Percentiles rank a stretch among this genome's conserved stretches.
Conservation (phyloP, 1,140 invertebrate genomes). For the Prorops nasuta region DNA sequence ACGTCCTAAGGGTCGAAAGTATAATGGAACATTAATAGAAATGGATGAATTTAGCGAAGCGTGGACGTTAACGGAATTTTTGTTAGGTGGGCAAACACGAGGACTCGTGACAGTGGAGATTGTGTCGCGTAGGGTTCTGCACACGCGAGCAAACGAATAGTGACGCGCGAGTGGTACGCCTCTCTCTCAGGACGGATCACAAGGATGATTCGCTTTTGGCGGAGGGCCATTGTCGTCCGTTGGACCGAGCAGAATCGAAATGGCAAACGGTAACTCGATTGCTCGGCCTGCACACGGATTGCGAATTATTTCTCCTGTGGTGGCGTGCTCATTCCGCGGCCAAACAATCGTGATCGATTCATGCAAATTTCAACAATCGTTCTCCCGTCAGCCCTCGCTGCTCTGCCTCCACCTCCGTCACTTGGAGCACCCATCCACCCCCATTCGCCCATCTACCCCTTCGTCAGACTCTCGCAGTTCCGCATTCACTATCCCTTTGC, state of each 20-base stretch:
- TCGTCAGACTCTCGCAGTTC: slow-evolving; percentile 15
- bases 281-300: slow-evolving; percentile 44
- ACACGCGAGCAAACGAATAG: too few species aligned
- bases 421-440: slow-evolving; percentile 1
- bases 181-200: slow-evolving; percentile 43
- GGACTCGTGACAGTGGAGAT: too few species aligned
- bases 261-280: slow-evolving; percentile 54
- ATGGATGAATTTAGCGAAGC: too few species aligned
- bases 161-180: too few species aligned
- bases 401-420: slow-evolving; percentile 8
- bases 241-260: slow-evolving; percentile 52
- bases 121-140: too few species aligned
- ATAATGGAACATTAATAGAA: too few species aligned
- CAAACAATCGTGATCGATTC: slow-evolving; percentile 54
- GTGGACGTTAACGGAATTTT: too few species aligned
- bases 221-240: slow-evolving; percentile 46
- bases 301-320: slow-evolving; percentile 50
- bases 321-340: slow-evolving; percentile 44
- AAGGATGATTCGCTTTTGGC: slow-evolving; percentile 53
- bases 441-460: slow-evolving; percentile 18
- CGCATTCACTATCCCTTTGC: slow-evolving; percentile 26
- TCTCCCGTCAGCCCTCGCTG: slow-evolving; percentile 19
- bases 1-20: too few species aligned
- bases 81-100: too few species aligned
- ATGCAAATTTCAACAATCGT: slow-evolving; percentile 52